phyloP scores from a whole-genome alignment of 2,113 vertebrate genomes.

The Bubo bubo region DNA sequence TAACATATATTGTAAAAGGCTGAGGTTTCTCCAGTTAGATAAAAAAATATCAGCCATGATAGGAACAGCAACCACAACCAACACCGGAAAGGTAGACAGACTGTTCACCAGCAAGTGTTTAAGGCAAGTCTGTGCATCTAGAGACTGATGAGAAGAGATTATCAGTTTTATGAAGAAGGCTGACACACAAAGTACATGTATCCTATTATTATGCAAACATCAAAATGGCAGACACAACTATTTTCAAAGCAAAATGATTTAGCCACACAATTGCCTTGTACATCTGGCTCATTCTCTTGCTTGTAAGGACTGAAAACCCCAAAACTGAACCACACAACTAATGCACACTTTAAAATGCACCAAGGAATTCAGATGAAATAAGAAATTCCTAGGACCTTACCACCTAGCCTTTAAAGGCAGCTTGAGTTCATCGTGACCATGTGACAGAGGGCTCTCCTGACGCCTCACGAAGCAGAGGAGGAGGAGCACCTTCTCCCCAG shows the following conservation, averaged over 20 bases:
- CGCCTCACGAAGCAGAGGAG: rapidly evolving
- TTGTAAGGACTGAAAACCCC: too few relatives aligned
- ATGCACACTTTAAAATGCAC: not conserved
- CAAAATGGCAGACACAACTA: rapidly evolving
- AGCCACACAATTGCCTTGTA: not conserved
- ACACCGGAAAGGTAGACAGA: not conserved
- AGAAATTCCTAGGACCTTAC: not conserved
- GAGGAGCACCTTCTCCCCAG: not conserved
- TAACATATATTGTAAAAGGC: not conserved
- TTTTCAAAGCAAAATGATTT: not conserved
- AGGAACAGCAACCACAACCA: not conserved
- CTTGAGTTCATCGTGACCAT: not conserved
- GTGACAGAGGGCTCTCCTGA: not conserved
- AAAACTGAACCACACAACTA: not conserved
- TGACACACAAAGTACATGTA: not conserved
- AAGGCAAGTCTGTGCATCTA: not conserved
- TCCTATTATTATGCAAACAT: not conserved
- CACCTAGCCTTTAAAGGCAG: not conserved
- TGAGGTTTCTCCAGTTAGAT: not conserved
- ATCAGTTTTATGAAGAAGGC: not conserved
- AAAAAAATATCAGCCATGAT: not conserved
- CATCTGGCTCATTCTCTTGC: not conserved
- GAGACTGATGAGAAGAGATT: not conserved
- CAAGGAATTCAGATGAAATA: not conserved
- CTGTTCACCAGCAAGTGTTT: not conserved